These are phyloP conservation scores for Eubucco bourcierii DNA, from an alignment of 2,113 vertebrate species.

Conservation along the genomic window DNA sequence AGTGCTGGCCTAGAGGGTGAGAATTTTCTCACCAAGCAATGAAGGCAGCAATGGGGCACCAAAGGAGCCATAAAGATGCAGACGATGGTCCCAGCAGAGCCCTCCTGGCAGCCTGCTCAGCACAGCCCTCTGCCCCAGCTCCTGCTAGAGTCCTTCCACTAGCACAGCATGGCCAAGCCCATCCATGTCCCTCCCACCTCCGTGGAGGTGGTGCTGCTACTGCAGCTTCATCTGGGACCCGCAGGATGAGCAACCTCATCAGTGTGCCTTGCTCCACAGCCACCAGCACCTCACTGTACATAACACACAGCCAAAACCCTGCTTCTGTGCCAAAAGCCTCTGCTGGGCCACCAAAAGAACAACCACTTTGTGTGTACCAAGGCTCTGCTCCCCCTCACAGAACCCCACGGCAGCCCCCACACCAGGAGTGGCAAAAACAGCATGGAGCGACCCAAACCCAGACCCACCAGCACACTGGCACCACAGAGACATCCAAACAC, in stretches of 20 bases:
- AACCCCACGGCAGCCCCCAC: rapidly evolving
- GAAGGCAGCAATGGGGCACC: neutral
- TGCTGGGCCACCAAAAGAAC: rapidly evolving
- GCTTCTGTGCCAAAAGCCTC: neutral
- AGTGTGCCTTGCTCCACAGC: neutral
- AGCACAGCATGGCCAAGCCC: neutral
- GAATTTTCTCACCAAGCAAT: neutral
- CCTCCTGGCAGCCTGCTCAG: neutral
- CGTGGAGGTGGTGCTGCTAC: neutral
- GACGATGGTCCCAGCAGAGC: neutral
- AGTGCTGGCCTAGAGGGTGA: neutral
- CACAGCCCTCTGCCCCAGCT: neutral
- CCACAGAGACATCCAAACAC: too few species aligned
- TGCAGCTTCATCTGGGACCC: rapidly evolving
- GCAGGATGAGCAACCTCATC: neutral
- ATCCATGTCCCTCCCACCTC: neutral
- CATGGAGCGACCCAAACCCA: neutral
- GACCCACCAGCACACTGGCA: too few species aligned
- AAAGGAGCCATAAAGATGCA: neutral
- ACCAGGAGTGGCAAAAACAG: neutral
- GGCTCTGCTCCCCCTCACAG: neutral
- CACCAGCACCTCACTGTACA: neutral
- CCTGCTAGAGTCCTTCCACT: neutral
- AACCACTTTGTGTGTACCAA: rapidly evolving
- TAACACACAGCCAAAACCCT: neutral